phyloP scores from a whole-genome alignment of 2,113 vertebrate species.

The Oceanites oceanicus region DNA sequence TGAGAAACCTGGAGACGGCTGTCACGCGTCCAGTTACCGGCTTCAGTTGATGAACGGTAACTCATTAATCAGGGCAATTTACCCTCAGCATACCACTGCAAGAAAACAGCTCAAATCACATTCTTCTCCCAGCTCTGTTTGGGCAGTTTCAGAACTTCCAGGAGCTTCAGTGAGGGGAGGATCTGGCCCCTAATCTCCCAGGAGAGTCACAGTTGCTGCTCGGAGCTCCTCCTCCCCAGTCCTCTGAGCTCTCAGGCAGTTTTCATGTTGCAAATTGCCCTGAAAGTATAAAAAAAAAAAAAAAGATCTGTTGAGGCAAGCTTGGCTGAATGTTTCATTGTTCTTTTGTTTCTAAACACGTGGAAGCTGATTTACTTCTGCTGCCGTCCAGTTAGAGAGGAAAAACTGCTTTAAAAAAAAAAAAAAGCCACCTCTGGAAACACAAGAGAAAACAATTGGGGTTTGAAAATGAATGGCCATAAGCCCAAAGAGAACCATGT shows the following conservation, averaged over 20 bases:
- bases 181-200: background rate
- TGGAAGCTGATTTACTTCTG: slow-evolving; percentile 18
- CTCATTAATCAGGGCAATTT: background rate
- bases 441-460: background rate
- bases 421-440: background rate
- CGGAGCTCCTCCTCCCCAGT: background rate
- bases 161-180: background rate
- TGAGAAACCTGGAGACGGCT: background rate
- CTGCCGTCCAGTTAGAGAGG: background rate
- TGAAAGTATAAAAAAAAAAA: background rate
- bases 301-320: background rate
- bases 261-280: background rate
- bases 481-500: background rate
- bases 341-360: background rate
- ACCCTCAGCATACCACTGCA: background rate
- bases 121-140: background rate
- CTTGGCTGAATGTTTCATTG: slow-evolving; percentile 33
- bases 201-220: background rate
- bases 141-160: background rate
- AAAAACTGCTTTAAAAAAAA: background rate
- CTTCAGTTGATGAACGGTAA: background rate
- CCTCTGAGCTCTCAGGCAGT: background rate
- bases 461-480: background rate
- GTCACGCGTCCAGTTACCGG: fast-evolving
- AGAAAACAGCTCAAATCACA: background rate